Percentiles rank a stretch among this genome's conserved stretches.
phyloP scores from a whole-genome alignment of 2,888 invertebrate species.

The Pachymerium ferrugineum region DNA sequence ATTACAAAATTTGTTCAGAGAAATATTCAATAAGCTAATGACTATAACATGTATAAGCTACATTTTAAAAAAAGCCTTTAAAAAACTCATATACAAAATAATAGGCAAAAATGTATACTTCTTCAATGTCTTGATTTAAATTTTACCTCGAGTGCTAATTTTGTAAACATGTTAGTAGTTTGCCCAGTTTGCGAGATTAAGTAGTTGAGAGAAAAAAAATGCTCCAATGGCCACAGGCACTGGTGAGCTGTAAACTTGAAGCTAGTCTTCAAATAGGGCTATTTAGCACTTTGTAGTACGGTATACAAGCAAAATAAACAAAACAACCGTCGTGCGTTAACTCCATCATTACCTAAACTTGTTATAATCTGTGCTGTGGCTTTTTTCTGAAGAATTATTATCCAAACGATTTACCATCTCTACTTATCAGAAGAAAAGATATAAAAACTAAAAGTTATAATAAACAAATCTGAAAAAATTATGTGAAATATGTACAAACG shows the following conservation, averaged over 20 bases:
- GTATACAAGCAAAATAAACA: not conserved
- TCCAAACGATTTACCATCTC: not conserved
- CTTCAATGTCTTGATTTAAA: not conserved
- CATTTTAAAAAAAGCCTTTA: not conserved
- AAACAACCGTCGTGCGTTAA: not conserved
- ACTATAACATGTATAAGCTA: not conserved
- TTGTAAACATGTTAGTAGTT: not conserved
- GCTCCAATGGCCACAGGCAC: constrained; percentile 7
- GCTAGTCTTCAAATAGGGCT: not conserved
- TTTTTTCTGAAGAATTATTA: not conserved
- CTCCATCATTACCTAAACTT: not conserved
- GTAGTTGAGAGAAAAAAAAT: not conserved
- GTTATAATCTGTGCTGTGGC: not conserved
- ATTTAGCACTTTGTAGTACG: not conserved
- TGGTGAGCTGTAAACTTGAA: not conserved
- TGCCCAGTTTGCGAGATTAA: not conserved
- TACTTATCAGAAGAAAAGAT: not conserved
- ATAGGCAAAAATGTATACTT: not conserved
- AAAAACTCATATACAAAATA: constrained; percentile 1
- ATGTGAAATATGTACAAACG: not conserved
- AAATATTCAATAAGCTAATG: not conserved
- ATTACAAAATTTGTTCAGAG: constrained; percentile 5
- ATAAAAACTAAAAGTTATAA: not conserved
- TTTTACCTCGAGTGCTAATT: not conserved
- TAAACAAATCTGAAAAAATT: not conserved